A percentile compares a stretch with the other conserved stretches of the same genome.
Conservation (phyloP, 2,888 invertebrate species). For the Drosophila seclusa region DNA sequence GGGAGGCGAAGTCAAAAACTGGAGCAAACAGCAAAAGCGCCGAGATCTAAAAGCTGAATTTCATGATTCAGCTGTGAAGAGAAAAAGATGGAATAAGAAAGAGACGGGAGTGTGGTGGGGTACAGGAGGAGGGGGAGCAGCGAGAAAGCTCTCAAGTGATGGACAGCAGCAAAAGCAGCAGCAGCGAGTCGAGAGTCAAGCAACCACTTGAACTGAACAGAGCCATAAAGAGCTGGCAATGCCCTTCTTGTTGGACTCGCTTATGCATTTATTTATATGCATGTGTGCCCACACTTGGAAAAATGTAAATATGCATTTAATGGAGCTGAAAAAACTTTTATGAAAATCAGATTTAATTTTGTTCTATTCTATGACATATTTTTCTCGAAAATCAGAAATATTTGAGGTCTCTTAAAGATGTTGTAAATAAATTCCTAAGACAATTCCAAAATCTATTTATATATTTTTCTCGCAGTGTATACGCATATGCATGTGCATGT, state of each 20-base stretch:
- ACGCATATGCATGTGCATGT: conserved; percentile 1
- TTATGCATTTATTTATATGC: conserved; percentile 12
- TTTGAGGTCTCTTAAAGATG: neutral
- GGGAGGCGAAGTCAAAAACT: conserved; percentile 30
- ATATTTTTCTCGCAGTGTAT: conserved; percentile 2
- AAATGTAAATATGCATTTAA: neutral
- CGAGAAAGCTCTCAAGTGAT: conserved; percentile 70
- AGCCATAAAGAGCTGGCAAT: conserved; percentile 39
- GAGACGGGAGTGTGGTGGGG: neutral
- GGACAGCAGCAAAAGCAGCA: conserved; percentile 41
- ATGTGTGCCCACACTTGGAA: conserved; percentile 1
- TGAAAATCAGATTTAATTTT: neutral
- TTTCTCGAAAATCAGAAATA: neutral
- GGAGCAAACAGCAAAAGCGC: conserved; percentile 48
- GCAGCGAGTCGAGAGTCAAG: conserved; percentile 52
- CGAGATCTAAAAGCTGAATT: conserved; percentile 48
- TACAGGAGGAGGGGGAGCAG: conserved; percentile 14
- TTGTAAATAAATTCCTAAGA: neutral
- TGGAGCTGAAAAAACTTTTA: neutral
- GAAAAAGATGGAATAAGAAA: neutral
- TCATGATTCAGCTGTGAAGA: conserved; percentile 44
- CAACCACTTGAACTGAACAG: conserved; percentile 71
- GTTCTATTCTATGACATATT: neutral
- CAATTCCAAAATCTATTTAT: neutral
- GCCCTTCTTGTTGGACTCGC: conserved; percentile 8